Percentiles rank a stretch among this genome's conserved stretches.
Conservation (phyloP, 2,888 invertebrate genomes). For the Cryptus armator region DNA sequence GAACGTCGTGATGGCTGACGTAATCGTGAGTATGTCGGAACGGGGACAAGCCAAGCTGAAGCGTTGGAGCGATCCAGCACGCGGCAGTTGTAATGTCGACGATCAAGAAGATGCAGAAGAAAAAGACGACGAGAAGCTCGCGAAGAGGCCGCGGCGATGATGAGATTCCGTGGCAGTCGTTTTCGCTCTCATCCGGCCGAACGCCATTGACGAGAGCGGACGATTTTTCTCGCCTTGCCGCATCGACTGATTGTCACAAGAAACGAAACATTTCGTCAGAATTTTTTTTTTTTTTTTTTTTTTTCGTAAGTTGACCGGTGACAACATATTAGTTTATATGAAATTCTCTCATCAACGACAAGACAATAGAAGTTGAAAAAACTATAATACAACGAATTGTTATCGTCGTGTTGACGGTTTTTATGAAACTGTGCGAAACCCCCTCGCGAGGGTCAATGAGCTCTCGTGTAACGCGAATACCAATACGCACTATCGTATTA, state of each 20-base stretch:
- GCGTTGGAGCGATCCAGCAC: constrained; percentile 21
- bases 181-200: constrained; percentile 55
- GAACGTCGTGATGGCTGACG: constrained; percentile 65
- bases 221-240: constrained; percentile 48
- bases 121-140: constrained; percentile 35
- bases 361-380: not conserved
- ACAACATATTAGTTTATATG: not conserved
- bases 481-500: constrained; percentile 35
- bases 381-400: not conserved
- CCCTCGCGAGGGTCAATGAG: constrained; percentile 53
- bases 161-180: constrained; percentile 70
- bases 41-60: constrained; percentile 15
- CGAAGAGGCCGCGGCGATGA: constrained; percentile 56
- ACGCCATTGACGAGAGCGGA: constrained; percentile 33
- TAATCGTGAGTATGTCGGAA: constrained; percentile 58
- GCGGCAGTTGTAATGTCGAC: constrained; percentile 40
- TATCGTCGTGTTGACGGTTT: constrained; percentile 9
- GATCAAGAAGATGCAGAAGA: constrained; percentile 41
- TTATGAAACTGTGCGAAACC: constrained; percentile 37
- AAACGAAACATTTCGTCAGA: not conserved
- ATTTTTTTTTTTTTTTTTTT: too few species aligned
- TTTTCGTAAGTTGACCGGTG: not conserved
- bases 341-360: not conserved
- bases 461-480: constrained; percentile 38
- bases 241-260: constrained; percentile 2